Evolutionary conservation across 2,888 invertebrate genomes (phyloP).

Genomic region (Morpho helenor): DNA sequence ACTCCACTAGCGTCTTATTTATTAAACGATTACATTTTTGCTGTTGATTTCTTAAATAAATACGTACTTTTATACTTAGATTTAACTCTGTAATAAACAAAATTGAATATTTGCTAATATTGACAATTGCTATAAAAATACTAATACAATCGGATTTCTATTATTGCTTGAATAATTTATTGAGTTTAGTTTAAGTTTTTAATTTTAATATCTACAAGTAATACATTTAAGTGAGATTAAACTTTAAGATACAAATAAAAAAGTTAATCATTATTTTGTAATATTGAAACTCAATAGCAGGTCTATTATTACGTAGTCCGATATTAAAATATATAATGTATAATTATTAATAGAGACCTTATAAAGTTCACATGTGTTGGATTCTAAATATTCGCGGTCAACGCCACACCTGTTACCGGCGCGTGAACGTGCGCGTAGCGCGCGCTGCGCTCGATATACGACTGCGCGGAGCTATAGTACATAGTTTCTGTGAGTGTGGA

Average conservation of each 20-base stretch:
- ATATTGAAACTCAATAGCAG: not conserved
- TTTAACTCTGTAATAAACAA: too few species aligned
- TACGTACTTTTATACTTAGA: too few species aligned
- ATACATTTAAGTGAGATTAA: too few species aligned
- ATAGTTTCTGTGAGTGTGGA: constrained; percentile 4
- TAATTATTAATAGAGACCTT: not conserved
- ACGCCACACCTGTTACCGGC: constrained; percentile 27
- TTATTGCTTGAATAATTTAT: too few species aligned
- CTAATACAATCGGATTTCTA: too few species aligned
- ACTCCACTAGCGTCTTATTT: constrained; percentile 5
- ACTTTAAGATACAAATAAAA: too few species aligned
- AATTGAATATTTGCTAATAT: too few species aligned
- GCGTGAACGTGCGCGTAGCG: constrained; percentile 49
- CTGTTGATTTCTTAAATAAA: too few species aligned
- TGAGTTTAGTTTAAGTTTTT: too few species aligned
- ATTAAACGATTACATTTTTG: not conserved
- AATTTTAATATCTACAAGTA: too few species aligned
- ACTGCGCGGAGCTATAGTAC: constrained; percentile 34
- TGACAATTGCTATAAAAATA: too few species aligned
- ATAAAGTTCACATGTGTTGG: constrained; percentile 39
- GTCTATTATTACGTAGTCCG: not conserved
- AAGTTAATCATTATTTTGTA: not conserved
- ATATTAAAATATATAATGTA: too few species aligned
- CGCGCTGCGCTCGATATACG: constrained; percentile 58
- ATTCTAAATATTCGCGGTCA: constrained; percentile 24